phyloP scores from a whole-genome alignment of 2,888 invertebrate species.

The Oegoconia quadripuncta region DNA sequence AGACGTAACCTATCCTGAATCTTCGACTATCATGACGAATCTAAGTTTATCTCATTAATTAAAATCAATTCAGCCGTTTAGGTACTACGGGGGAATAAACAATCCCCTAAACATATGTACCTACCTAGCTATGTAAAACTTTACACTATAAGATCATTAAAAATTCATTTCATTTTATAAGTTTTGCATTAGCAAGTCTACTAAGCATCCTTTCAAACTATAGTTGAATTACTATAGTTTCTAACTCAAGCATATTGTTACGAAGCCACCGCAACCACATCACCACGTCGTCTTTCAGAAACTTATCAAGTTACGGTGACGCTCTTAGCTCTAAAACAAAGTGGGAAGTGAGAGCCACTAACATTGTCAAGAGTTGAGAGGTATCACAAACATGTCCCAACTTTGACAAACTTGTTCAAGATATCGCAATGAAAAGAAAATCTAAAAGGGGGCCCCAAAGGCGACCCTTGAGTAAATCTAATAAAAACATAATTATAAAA shows the following conservation, averaged over 20 bases:
- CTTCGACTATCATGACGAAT: too few species aligned
- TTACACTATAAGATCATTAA: too few species aligned
- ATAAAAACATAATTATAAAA: too few species aligned
- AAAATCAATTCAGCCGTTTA: too few species aligned
- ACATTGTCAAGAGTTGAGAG: neutral
- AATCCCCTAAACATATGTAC: too few species aligned
- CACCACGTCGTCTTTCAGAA: neutral
- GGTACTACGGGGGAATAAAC: too few species aligned
- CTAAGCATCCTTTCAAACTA: neutral
- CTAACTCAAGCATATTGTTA: neutral
- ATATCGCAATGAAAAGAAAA: too few species aligned
- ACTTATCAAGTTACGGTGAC: constrained; percentile 4
- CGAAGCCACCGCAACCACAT: neutral
- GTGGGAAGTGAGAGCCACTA: neutral
- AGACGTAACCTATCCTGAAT: too few species aligned
- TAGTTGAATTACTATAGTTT: neutral
- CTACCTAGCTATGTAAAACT: too few species aligned
- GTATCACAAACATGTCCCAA: constrained; percentile 1
- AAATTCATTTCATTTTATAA: neutral
- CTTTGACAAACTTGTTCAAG: neutral
- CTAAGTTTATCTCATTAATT: too few species aligned
- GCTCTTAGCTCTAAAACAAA: neutral
- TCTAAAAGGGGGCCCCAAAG: too few species aligned
- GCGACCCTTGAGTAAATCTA: too few species aligned
- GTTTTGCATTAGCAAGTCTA: neutral